Conservation (phyloP, 64 coral and sea anemone genomes). For the Acropora tenuis region DNA sequence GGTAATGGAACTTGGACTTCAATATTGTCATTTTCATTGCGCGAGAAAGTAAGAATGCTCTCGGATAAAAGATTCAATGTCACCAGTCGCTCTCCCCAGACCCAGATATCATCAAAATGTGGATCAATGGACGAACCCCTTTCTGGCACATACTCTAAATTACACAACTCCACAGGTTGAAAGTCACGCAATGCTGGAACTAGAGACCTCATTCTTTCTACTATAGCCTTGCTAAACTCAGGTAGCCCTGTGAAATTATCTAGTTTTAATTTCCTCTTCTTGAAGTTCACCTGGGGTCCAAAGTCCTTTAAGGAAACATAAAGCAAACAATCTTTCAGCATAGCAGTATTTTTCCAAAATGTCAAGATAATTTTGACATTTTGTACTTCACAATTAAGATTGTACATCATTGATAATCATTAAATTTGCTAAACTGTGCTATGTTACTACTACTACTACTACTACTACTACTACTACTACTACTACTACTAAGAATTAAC, state of each 20-base stretch:
- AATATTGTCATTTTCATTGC: background rate
- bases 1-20: constrained; percentile 85
- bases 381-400: no score
- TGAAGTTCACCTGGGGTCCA: constrained; percentile 98
- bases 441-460: no score
- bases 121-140: constrained; percentile 93
- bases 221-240: constrained; percentile 75
- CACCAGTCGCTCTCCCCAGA: constrained; percentile 91
- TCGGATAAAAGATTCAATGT: constrained; percentile 88
- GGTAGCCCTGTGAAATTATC: constrained; percentile 90
- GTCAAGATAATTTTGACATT: no score
- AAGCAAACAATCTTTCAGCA: background rate
- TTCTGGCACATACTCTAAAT: constrained; percentile 86
- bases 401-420: no score
- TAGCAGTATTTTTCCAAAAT: no score
- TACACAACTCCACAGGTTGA: constrained; percentile 88
- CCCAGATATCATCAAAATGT: constrained; percentile 95
- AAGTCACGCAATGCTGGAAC: constrained; percentile 70
- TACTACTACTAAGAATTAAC: no score
- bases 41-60: constrained; percentile 72
- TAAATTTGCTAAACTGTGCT: no score
- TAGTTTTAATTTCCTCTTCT: constrained; percentile 91
- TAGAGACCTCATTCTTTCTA: constrained; percentile 76
- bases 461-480: no score
- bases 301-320: constrained; percentile 68